Evolutionary conservation across 2,888 invertebrate genomes (phyloP).

Genomic region (Eugnorisma glareosa): DNA sequence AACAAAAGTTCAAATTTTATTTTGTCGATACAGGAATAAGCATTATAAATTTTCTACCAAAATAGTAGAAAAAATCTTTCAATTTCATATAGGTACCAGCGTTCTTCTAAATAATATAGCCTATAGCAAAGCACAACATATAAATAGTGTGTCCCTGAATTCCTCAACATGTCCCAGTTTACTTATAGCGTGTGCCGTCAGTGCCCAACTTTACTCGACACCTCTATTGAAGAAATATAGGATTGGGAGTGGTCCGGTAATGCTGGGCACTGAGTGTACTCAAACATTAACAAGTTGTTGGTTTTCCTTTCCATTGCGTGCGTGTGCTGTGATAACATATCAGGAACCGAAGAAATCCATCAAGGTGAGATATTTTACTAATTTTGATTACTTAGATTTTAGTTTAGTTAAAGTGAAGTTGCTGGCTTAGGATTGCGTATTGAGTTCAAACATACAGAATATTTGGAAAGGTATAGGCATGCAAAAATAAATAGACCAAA

Average conservation of each 20-base stretch:
- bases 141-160: constrained; percentile 47
- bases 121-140: constrained; percentile 17
- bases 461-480: background rate
- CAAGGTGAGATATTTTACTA: constrained; percentile 79
- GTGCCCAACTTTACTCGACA: background rate
- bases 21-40: no score
- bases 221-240: background rate
- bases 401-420: background rate
- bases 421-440: background rate
- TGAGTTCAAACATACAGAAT: background rate
- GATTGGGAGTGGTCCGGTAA: background rate
- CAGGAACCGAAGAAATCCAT: constrained; percentile 89
- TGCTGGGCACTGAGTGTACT: background rate
- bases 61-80: constrained; percentile 18
- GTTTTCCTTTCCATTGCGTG: constrained; percentile 79
- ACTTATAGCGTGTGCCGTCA: background rate
- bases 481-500: background rate
- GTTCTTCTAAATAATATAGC: constrained; percentile 11
- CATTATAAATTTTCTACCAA: constrained; percentile 1
- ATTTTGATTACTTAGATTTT: constrained; percentile 4
- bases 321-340: constrained; percentile 76
- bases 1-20: background rate
- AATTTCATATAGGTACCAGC: background rate
- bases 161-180: background rate
- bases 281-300: constrained; percentile 66